These are phyloP conservation scores for Patella pellucida DNA, from an alignment of 2,888 invertebrate genomes.

Conservation along the genomic window DNA sequence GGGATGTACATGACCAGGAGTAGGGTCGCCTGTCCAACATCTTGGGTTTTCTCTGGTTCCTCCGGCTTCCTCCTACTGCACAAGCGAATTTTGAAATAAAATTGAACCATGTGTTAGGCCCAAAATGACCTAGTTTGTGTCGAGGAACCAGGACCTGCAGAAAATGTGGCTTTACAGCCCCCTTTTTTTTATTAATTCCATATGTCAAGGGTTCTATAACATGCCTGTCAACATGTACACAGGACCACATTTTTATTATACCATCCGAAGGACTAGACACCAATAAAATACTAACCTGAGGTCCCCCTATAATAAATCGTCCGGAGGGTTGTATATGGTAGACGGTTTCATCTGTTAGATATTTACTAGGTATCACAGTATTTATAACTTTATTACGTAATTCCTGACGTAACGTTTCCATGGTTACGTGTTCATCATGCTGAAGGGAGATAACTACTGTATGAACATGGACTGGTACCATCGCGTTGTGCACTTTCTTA, in stretches of 20 bases:
- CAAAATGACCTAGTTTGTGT: too few species aligned
- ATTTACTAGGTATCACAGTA: conserved; percentile 87
- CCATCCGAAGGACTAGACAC: too few species aligned
- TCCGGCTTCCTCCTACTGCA: too few species aligned
- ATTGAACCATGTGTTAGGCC: too few species aligned
- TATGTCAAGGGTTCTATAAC: too few species aligned
- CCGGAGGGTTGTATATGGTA: conserved; percentile 98
- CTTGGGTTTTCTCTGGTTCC: too few species aligned
- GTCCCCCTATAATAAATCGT: conserved; percentile 94
- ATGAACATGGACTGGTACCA: conserved; percentile 94
- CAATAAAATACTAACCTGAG: conserved; percentile 78
- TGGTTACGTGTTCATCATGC: conserved; percentile 90
- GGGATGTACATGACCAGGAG: too few species aligned
- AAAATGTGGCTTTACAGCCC: background rate
- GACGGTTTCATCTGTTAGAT: conserved; percentile 89
- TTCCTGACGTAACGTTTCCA: conserved; percentile 86
- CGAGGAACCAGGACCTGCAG: background rate
- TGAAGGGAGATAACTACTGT: conserved; percentile 96
- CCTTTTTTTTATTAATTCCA: too few species aligned
- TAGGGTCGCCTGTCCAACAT: too few species aligned
- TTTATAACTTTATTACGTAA: conserved; percentile 90
- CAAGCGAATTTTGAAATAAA: too few species aligned
- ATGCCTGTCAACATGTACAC: too few species aligned
- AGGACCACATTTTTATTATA: too few species aligned
- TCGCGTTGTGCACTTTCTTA: conserved; percentile 89